Evolutionary conservation across 2,113 vertebrate genomes (phyloP).

Genomic region (Nothocercus julius): DNA sequence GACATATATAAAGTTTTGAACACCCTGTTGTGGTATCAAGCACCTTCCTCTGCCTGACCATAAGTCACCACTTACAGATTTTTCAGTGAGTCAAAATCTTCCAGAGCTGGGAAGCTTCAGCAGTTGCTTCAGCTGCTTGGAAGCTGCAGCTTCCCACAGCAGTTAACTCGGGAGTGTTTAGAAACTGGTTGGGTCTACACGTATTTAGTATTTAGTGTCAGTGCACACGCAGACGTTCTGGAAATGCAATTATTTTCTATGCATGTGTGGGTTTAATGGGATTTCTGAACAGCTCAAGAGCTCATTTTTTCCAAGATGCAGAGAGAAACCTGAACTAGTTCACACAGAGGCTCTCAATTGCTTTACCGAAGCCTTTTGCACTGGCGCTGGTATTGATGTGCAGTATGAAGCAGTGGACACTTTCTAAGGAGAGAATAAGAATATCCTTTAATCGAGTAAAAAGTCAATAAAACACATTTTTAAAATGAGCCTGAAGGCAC

Average conservation of each 20-base stretch:
- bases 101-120: background rate
- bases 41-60: background rate
- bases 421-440: constrained; percentile 35
- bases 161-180: background rate
- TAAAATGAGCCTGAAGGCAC: constrained; percentile 14
- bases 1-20: background rate
- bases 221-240: background rate
- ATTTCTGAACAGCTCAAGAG: constrained; percentile 6
- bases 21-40: background rate
- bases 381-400: constrained; percentile 15
- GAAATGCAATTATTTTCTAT: constrained; percentile 36
- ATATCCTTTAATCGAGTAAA: constrained; percentile 44
- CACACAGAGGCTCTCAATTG: background rate
- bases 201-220: background rate
- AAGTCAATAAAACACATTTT: constrained; percentile 58
- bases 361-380: constrained; percentile 1
- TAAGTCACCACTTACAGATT: background rate
- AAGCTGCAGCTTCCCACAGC: background rate
- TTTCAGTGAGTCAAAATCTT: background rate
- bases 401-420: background rate
- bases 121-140: background rate
- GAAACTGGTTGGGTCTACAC: background rate
- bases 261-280: constrained; percentile 48
- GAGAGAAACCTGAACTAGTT: constrained; percentile 27
- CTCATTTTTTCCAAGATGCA: constrained; percentile 40